Conservation (phyloP, 92 coral and sea anemone species). For the Scolanthus callimorphus region DNA sequence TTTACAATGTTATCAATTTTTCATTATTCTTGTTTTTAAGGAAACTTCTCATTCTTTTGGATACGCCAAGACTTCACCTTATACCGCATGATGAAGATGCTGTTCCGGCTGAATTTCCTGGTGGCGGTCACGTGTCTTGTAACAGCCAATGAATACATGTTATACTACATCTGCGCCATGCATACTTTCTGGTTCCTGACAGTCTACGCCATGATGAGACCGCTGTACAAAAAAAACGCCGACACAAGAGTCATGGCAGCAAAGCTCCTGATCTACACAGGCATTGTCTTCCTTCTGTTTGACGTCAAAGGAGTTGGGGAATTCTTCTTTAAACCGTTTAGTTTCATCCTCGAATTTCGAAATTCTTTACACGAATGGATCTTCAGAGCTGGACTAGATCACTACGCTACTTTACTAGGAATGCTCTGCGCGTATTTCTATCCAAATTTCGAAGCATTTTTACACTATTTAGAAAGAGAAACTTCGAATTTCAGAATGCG, state of each 20-base stretch:
- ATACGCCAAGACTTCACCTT: slow-evolving; percentile 74
- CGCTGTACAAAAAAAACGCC: slow-evolving; percentile 66
- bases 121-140: slow-evolving; percentile 77
- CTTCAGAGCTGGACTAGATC: slow-evolving; percentile 89
- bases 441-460: slow-evolving; percentile 58
- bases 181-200: slow-evolving; percentile 88
- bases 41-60: slow-evolving; percentile 91
- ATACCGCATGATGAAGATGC: slow-evolving; percentile 79
- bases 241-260: slow-evolving; percentile 74
- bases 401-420: slow-evolving; percentile 69
- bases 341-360: slow-evolving; percentile 36
- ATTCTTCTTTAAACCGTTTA: slow-evolving; percentile 52
- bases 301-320: slow-evolving; percentile 76
- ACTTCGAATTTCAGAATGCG: slow-evolving; percentile 20
- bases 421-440: slow-evolving; percentile 78
- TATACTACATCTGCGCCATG: slow-evolving; percentile 91
- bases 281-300: slow-evolving; percentile 54
- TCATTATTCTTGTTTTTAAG: too few relatives aligned
- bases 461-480: slow-evolving; percentile 34
- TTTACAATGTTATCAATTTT: too few relatives aligned
- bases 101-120: slow-evolving; percentile 80
- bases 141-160: slow-evolving; percentile 82
- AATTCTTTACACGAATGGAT: slow-evolving; percentile 88
- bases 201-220: slow-evolving; percentile 69
- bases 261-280: slow-evolving; percentile 49